Conservation (phyloP, 2,797 vertebrate species). For the Enteromius anoplus region DNA sequence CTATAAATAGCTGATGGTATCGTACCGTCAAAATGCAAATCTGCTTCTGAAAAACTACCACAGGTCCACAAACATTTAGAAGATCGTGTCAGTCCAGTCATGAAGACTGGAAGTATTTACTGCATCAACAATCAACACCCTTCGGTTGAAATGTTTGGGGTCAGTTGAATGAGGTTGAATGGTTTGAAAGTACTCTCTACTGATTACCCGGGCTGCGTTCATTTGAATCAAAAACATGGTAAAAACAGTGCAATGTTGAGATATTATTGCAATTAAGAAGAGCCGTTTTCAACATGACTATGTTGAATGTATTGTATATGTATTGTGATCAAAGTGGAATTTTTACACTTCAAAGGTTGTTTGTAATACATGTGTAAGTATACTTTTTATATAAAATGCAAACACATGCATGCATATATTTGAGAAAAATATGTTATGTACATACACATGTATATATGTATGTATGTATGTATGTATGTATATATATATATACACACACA, state of each 20-base stretch:
- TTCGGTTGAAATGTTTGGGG: too few species aligned
- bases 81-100: not conserved
- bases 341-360: not conserved
- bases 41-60: slow-evolving; percentile 7
- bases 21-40: slow-evolving; percentile 31
- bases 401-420: too few species aligned
- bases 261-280: not conserved
- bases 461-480: too few species aligned
- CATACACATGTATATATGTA: too few species aligned
- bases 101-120: too few species aligned
- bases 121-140: not conserved
- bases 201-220: not conserved
- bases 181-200: not conserved
- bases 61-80: not conserved
- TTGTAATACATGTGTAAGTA: too few species aligned
- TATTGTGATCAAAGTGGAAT: not conserved
- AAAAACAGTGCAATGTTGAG: not conserved
- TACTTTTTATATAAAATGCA: too few species aligned
- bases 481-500: too few species aligned
- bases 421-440: too few species aligned
- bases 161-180: not conserved
- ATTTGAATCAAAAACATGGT: not conserved
- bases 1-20: slow-evolving; percentile 48
- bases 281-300: not conserved
- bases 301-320: not conserved